Evolutionary conservation across 2,113 vertebrate species (phyloP).

Genomic region (Melospiza georgiana): DNA sequence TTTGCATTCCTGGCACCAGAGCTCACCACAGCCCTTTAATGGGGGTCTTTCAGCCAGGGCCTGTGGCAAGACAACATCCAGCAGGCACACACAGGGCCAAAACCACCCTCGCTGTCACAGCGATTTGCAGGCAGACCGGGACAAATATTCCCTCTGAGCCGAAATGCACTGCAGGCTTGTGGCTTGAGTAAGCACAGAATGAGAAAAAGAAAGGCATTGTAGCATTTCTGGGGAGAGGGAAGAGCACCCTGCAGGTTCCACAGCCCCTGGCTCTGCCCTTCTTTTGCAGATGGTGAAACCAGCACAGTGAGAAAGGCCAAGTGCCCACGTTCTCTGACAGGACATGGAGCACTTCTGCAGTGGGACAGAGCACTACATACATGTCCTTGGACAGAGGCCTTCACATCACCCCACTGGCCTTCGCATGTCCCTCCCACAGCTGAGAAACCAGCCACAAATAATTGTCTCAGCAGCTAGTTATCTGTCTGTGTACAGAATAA

Average conservation of each 20-base stretch:
- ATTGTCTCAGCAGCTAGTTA: background rate
- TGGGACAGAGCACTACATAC: accelerated
- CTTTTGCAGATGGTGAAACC: background rate
- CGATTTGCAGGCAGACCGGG: background rate
- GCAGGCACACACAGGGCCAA: background rate
- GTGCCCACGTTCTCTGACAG: accelerated
- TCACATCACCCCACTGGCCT: background rate
- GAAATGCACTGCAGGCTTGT: background rate
- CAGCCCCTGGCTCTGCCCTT: background rate
- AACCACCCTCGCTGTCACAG: background rate
- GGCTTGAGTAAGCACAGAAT: accelerated
- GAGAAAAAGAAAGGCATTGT: background rate
- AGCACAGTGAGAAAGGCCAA: background rate
- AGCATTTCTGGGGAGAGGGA: background rate
- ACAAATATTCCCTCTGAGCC: background rate
- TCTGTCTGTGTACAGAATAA: background rate
- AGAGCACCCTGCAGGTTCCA: background rate
- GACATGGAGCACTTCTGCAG: background rate
- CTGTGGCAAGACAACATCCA: background rate
- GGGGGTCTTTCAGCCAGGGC: background rate
- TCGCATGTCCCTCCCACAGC: background rate
- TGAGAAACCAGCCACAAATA: background rate
- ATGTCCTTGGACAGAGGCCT: background rate
- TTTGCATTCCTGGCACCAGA: background rate
- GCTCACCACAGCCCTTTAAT: accelerated